Evolutionary conservation across 2,888 invertebrate genomes (phyloP).

Genomic region (Eupeodes latifasciatus): DNA sequence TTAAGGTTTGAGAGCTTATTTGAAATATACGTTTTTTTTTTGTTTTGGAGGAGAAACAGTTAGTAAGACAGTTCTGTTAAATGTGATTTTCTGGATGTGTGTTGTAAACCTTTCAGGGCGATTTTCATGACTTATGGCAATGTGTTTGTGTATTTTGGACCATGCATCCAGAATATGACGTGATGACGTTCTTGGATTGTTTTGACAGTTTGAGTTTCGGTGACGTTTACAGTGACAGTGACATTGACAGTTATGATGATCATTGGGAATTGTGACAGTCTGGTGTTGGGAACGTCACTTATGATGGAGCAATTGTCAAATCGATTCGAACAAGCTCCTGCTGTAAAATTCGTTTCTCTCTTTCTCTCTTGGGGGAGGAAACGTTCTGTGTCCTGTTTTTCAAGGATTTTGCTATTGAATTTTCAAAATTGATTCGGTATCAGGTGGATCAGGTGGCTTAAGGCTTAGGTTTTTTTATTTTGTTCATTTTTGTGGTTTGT

Average conservation of each 20-base stretch:
- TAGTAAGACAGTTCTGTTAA: constrained; percentile 67
- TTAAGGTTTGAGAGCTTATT: constrained; percentile 21
- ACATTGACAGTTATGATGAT: no score
- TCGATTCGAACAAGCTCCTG: constrained; percentile 65
- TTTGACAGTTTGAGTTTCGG: constrained; percentile 19
- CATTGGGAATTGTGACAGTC: constrained; percentile 43
- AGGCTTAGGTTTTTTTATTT: constrained; percentile 47
- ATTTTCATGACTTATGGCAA: constrained; percentile 42
- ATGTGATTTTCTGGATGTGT: constrained; percentile 42
- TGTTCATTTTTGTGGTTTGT: constrained; percentile 21
- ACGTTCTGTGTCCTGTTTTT: constrained; percentile 60
- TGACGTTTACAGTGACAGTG: constrained; percentile 34
- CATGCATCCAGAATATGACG: constrained; percentile 53
- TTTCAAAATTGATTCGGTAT: constrained; percentile 59
- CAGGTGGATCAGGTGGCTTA: constrained; percentile 55
- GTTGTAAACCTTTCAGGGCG: constrained; percentile 34
- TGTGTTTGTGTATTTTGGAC: constrained; percentile 29
- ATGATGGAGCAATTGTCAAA: constrained; percentile 42
- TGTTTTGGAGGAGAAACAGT: constrained; percentile 46
- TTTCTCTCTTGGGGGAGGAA: constrained; percentile 57
- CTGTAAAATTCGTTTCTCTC: constrained; percentile 74
- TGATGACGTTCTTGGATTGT: constrained; percentile 35
- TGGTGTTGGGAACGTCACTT: constrained; percentile 48
- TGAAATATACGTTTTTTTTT: neutral
- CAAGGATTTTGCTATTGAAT: constrained; percentile 59